Conservation (phyloP, 2,797 vertebrate genomes). For the Mionectes olivaceus region DNA sequence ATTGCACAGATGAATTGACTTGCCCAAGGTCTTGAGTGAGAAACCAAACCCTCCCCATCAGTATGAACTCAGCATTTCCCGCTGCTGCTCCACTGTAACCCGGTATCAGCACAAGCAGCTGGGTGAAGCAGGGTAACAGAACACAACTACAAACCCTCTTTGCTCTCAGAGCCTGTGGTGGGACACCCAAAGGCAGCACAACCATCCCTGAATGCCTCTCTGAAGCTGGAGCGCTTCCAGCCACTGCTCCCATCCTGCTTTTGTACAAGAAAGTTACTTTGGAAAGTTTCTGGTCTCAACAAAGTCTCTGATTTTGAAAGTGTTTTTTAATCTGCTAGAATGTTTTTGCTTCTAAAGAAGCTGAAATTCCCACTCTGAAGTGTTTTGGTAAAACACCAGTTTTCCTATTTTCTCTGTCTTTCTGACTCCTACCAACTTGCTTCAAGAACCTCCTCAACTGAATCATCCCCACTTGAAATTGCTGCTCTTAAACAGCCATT, state of each 20-base stretch:
- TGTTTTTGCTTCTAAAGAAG: not conserved
- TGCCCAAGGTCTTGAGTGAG: not conserved
- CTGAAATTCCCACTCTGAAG: not conserved
- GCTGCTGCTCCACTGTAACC: not conserved
- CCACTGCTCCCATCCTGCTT: not conserved
- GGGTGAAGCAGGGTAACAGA: not conserved
- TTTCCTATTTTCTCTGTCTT: not conserved
- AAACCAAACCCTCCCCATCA: not conserved
- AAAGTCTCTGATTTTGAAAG: not conserved
- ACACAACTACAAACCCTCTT: not conserved
- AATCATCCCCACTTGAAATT: constrained; percentile 28
- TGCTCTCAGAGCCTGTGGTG: not conserved
- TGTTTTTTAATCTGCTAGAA: not conserved
- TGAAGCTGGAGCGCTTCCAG: not conserved
- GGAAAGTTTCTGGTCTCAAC: not conserved
- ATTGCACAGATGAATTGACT: not conserved
- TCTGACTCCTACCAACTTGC: not conserved
- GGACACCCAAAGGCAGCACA: not conserved
- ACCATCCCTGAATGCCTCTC: not conserved
- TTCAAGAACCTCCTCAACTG: not conserved
- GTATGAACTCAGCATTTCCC: not conserved
- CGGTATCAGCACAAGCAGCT: not conserved
- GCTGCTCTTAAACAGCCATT: constrained; percentile 27
- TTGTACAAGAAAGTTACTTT: not conserved
- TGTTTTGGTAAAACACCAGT: not conserved